These are phyloP conservation scores for Catharus ustulatus DNA, from an alignment of 2,797 vertebrate species.

Conservation along the genomic window DNA sequence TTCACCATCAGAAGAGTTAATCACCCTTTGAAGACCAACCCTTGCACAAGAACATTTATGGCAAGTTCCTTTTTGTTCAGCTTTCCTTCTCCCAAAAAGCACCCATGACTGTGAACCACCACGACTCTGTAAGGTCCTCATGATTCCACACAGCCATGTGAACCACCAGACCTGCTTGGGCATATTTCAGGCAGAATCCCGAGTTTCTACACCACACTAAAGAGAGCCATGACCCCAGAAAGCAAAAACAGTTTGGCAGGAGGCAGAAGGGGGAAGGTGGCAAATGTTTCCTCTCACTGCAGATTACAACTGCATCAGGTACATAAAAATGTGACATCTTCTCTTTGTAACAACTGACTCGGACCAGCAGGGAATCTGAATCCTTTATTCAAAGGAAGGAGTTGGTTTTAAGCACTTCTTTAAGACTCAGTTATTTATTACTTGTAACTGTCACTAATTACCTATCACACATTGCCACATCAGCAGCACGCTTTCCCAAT, in stretches of 20 bases:
- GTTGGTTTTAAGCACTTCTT: background rate
- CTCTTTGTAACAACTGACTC: background rate
- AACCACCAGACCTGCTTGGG: background rate
- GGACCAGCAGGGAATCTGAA: too few species aligned
- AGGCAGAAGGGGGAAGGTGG: background rate
- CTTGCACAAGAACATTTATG: background rate
- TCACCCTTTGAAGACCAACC: background rate
- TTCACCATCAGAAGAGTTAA: background rate
- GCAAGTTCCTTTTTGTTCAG: background rate
- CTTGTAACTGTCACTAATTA: too few species aligned
- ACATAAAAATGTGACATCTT: background rate
- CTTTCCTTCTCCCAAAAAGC: background rate
- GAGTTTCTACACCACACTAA: background rate
- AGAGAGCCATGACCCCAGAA: background rate
- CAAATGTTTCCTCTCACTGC: background rate
- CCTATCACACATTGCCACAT: background rate
- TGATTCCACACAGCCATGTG: background rate
- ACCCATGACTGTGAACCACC: background rate
- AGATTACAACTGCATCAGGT: background rate
- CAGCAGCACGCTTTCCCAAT: background rate
- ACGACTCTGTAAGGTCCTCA: fast-evolving
- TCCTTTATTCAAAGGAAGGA: background rate
- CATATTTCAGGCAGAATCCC: background rate
- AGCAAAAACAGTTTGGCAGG: background rate
- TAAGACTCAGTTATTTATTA: too few species aligned